These are phyloP conservation scores for Diarsia brunnea DNA, from an alignment of 2,888 invertebrate genomes.

Conservation along the genomic window DNA sequence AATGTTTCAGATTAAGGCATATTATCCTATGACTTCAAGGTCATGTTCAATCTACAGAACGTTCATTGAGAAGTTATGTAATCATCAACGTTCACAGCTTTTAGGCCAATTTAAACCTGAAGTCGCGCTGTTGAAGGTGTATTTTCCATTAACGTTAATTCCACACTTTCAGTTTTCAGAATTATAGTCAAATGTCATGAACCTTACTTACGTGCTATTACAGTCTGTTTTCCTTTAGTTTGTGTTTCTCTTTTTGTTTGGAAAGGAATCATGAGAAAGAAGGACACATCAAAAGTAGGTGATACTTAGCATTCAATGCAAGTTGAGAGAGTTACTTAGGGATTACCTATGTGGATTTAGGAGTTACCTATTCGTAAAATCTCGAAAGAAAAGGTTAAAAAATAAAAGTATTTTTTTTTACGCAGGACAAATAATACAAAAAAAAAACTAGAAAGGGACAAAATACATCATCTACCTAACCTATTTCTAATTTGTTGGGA, in stretches of 20 bases:
- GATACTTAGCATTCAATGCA: conserved; percentile 18
- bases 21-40: conserved; percentile 15
- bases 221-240: conserved; percentile 13
- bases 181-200: background rate
- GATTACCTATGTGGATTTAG: background rate
- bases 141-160: background rate
- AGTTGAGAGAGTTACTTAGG: background rate
- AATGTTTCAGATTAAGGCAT: background rate
- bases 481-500: no score
- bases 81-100: conserved; percentile 22
- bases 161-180: background rate
- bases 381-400: no score
- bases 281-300: conserved; percentile 9
- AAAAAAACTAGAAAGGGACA: no score
- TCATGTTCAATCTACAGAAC: conserved; percentile 17
- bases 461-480: no score
- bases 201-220: fast-evolving
- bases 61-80: conserved; percentile 30
- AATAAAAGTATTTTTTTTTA: background rate
- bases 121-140: fast-evolving
- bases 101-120: background rate
- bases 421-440: background rate
- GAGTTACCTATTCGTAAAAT: background rate
- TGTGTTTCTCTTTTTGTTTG: background rate
- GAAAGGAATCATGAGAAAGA: background rate